A percentile compares a stretch with the other conserved stretches of the same genome.
phyloP scores from a whole-genome alignment of 2,113 vertebrate genomes.

The Lichenostomus cassidix region DNA sequence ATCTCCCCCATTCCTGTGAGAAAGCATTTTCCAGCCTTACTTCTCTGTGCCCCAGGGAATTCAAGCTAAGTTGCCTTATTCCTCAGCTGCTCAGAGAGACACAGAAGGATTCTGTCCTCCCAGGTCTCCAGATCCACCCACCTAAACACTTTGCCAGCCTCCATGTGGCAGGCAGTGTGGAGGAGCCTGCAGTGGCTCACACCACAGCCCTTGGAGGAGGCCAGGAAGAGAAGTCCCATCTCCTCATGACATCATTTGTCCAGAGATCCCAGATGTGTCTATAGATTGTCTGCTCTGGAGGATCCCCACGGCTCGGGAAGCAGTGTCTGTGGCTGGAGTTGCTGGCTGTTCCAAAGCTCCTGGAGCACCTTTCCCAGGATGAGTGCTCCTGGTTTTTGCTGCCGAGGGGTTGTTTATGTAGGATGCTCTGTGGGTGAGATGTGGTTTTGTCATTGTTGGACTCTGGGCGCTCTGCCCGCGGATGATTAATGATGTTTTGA shows the following conservation, averaged over 20 bases:
- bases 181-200: background rate
- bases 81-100: background rate
- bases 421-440: slow-evolving; percentile 18
- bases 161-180: rapidly evolving
- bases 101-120: background rate
- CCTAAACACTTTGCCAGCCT: background rate
- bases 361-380: background rate
- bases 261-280: background rate
- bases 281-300: background rate
- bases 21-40: background rate
- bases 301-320: background rate
- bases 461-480: background rate
- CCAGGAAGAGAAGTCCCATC: background rate
- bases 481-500: slow-evolving; percentile 31
- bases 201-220: background rate
- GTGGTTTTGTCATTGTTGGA: slow-evolving; percentile 22
- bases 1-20: background rate
- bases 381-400: background rate
- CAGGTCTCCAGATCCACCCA: background rate
- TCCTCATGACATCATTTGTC: background rate
- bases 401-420: background rate
- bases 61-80: background rate
- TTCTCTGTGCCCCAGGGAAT: background rate
- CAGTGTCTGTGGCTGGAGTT: background rate
- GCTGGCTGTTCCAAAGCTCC: background rate